A percentile compares a stretch with the other conserved stretches of the same genome.
Evolutionary conservation across 1,140 invertebrate species (phyloP).

Genomic region (Calephelis nemesis): DNA sequence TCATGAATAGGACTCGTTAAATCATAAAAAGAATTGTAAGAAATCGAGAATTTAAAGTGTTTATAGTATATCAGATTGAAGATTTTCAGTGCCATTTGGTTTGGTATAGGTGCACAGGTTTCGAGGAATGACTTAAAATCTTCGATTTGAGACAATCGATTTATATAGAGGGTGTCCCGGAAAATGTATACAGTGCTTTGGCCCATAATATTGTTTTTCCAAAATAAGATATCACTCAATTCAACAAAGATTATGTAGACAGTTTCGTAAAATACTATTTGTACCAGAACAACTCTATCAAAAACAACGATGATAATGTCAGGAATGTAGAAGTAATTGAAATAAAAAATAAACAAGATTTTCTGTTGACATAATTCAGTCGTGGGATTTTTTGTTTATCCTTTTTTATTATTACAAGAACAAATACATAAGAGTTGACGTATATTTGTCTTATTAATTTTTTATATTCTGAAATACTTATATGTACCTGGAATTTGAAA

Average conservation of each 20-base stretch:
- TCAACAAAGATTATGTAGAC: neutral
- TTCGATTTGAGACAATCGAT: conserved; percentile 20
- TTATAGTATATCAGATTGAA: conserved; percentile 20
- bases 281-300: too few species aligned
- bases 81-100: conserved; percentile 23
- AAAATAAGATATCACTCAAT: neutral
- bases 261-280: too few species aligned
- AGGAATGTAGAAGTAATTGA: too few species aligned
- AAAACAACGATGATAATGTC: too few species aligned
- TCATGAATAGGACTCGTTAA: neutral
- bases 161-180: neutral
- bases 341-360: too few species aligned
- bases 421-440: too few species aligned
- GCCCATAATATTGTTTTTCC: neutral
- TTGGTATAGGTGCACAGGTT: neutral
- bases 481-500: too few species aligned
- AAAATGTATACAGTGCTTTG: neutral
- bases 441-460: too few species aligned
- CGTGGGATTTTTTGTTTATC: too few species aligned
- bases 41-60: conserved; percentile 12
- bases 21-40: conserved; percentile 8
- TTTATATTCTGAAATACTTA: too few species aligned
- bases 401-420: too few species aligned
- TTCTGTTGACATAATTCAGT: too few species aligned
- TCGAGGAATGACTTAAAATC: conserved; percentile 16